Conservation (phyloP, 2,888 invertebrate species). For the Hoplodrina ambigua region DNA sequence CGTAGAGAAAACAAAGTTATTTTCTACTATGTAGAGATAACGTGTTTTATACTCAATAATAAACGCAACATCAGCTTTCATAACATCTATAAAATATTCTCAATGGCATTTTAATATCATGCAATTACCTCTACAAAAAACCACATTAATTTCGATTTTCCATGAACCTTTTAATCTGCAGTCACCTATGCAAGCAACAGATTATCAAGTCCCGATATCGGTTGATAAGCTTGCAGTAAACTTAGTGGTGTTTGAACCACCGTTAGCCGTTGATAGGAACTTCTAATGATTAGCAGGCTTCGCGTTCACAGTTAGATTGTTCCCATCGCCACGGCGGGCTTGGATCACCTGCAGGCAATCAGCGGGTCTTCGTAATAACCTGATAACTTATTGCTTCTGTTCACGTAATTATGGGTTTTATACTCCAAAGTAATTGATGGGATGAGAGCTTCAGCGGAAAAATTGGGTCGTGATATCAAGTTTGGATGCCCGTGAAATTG, state of each 20-base stretch:
- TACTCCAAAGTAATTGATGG: conserved; percentile 51
- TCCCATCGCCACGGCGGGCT: conserved; percentile 67
- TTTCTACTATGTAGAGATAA: background rate
- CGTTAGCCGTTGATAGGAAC: conserved; percentile 84
- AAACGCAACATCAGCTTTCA: background rate
- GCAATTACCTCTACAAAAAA: conserved; percentile 28
- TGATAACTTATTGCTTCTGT: conserved; percentile 63
- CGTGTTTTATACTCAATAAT: conserved; percentile 14
- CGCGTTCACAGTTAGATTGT: conserved; percentile 83
- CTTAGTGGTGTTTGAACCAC: conserved; percentile 75
- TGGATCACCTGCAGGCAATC: conserved; percentile 62
- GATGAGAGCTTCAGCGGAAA: conserved; percentile 37
- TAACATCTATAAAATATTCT: conserved; percentile 17
- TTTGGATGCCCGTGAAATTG: conserved; percentile 55
- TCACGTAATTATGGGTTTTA: conserved; percentile 59
- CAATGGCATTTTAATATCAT: conserved; percentile 42
- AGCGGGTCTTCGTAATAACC: conserved; percentile 57
- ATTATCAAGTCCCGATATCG: conserved; percentile 66
- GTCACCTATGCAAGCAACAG: conserved; percentile 54
- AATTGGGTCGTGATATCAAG: conserved; percentile 49
- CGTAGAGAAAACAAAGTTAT: too few relatives aligned
- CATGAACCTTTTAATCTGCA: conserved; percentile 52
- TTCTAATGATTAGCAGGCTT: conserved; percentile 78
- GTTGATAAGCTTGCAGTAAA: conserved; percentile 73
- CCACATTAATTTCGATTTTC: conserved; percentile 29